These are phyloP conservation scores for Brachionus manjavacas DNA, from an alignment of 1,140 invertebrate genomes.

Conservation along the genomic window DNA sequence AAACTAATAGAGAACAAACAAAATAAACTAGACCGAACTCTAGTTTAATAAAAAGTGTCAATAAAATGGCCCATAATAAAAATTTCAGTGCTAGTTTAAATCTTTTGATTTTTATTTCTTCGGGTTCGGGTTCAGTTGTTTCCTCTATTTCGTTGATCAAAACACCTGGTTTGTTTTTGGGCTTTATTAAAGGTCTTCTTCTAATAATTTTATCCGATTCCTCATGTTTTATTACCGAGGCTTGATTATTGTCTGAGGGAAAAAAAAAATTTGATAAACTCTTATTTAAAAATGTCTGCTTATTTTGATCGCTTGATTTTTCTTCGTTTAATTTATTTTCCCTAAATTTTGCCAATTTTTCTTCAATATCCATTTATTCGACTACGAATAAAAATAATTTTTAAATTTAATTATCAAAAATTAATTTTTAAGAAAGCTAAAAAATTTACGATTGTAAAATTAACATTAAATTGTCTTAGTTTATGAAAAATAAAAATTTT, in stretches of 20 bases:
- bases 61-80: conserved; percentile 65
- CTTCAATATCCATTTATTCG: neutral
- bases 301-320: neutral
- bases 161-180: neutral
- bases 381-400: neutral
- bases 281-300: neutral
- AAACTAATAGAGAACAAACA: conserved; percentile 69
- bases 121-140: neutral
- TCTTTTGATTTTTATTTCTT: neutral
- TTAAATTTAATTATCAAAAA: neutral
- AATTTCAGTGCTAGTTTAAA: conserved; percentile 48
- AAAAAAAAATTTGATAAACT: neutral
- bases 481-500: neutral
- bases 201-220: neutral
- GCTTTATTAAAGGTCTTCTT: neutral
- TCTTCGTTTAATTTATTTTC: neutral
- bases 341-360: neutral
- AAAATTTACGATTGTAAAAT: neutral
- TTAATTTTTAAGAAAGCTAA: no score
- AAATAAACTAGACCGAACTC: conserved; percentile 88
- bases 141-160: neutral
- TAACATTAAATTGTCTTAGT: neutral
- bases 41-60: conserved; percentile 67
- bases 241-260: neutral
- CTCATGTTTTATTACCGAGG: neutral